Base-by-base conservation (phyloP, 2,113 vertebrate species). In the Collichthys lucidus region DNA sequence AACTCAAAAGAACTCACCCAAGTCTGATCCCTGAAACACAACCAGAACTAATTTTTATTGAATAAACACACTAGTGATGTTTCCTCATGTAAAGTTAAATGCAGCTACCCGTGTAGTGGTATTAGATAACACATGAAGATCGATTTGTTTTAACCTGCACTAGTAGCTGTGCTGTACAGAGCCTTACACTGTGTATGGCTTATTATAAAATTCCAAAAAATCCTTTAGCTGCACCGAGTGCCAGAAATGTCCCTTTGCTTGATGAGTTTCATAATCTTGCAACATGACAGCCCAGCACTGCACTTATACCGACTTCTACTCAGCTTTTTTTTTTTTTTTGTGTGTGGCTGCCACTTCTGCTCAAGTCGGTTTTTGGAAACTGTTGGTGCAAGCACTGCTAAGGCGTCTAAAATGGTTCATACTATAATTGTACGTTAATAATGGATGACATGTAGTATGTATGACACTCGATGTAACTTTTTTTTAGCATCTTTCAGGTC, bases 181-280 rank as follows among this genome's bases (percentile, higher is more conserved):
- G 15, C 56, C 24, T 55, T 14, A 3, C 80, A 56, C 20, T 74
- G 53, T 29, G 61, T 40, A 5, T 0, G 14, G 44, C 17, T 63
- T 42, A n/a, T 61, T 73, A 26, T 55, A 49, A 24, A n/a, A 10
- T 16, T 24, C 22, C 1, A 74, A 29, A 79, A 70, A 35, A 75
- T 63, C 83, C 61, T 57, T 67, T 47, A 29, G 40, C 26, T 65
- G 35, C 40, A 26, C 56, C 50, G 22, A 67, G 53, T 75, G 65
- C 60, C 14, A 15, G 57, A 67, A 78, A 71, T 70, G 68, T 69
- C 57, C 19, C 56, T 64, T 77, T 57, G 57, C 62, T 16, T 82
- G 64, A 86, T 79, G 66, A 52, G 35, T 74, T 74, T 83, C 46
- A 44, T 73, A 77, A 74, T 68, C 64, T 59, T 63, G n/a, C 46